Evolutionary conservation across 1,140 invertebrate species (phyloP).

Genomic region (Zaprionus ornatus): DNA sequence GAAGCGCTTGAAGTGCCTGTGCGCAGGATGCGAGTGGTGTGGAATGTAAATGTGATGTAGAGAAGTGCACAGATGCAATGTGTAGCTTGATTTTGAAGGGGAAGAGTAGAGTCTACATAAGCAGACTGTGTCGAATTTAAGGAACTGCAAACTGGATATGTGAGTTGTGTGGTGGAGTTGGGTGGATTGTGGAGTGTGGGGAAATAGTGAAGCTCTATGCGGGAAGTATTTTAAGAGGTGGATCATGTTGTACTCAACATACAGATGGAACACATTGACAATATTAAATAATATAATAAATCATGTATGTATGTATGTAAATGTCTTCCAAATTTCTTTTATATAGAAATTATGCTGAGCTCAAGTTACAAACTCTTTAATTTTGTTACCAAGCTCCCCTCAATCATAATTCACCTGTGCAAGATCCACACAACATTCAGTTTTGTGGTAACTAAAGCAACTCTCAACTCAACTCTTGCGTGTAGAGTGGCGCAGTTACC

Average conservation of each 20-base stretch:
- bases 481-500: conserved; percentile 3
- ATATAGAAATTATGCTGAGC: no score
- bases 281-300: no score
- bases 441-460: background rate
- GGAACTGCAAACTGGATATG: conserved; percentile 17
- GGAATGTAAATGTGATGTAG: background rate
- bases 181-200: background rate
- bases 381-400: background rate
- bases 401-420: background rate
- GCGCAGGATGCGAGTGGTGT: conserved; percentile 14
- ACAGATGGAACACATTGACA: no score
- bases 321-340: no score
- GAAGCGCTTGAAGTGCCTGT: background rate
- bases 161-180: background rate
- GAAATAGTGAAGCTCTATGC: background rate
- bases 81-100: conserved; percentile 6
- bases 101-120: conserved; percentile 3
- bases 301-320: no score
- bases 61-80: background rate
- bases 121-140: background rate
- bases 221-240: background rate
- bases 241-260: background rate
- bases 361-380: background rate
- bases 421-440: conserved; percentile 5
- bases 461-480: background rate